Evolutionary conservation across 1,140 invertebrate species (phyloP), one percentile per base, ranked within the genome.

Genomic region (Trichonephila inaurata): DNA sequence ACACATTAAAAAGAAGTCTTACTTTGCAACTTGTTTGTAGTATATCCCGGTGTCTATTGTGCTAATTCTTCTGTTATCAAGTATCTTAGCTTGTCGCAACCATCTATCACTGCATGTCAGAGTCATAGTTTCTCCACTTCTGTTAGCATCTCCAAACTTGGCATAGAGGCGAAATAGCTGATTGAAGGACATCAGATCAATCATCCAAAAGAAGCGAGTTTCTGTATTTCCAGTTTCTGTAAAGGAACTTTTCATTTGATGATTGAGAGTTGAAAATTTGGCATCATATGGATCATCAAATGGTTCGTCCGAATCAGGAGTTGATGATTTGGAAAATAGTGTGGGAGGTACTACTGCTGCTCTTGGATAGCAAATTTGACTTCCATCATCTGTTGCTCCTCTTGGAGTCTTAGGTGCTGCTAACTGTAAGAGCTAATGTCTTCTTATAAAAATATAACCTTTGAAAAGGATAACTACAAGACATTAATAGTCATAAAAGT

Each of bases 71-170:
- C 98, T 98, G 1, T 97, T 97, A 94, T 98, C 98, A 88, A 99
- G 97, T n/a, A 99, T 97, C 95, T 97, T 97, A 0, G 98, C 98
- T 95, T 99, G 98, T 95, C 98, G 98, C 97, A 99, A 97, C 98
- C 98, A 99, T 96, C 98, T 98, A 96, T 99, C 98, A 95, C 98
- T 98, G 95, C 98, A 98, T n/a, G 97, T 98, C 1, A 98, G 96
- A 0, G 98, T 98, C 87, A 98, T 98, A 51, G 97, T 96, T 95
- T 98, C 98, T 19, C 98, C 98, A 95, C 98, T 98, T 14, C 97
- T 97, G 95, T 98, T 98, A 0, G 96, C 96, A 95, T 98, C 98
- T 1, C 98, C 98, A 95, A 98, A 98, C 96, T 98, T 98, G 1
- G 98, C 97, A 95, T 98, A 99, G 1, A 96, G 96, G 87, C 97